phyloP scores from a whole-genome alignment of 2,888 invertebrate species.

The Sarcophaga variegata region DNA sequence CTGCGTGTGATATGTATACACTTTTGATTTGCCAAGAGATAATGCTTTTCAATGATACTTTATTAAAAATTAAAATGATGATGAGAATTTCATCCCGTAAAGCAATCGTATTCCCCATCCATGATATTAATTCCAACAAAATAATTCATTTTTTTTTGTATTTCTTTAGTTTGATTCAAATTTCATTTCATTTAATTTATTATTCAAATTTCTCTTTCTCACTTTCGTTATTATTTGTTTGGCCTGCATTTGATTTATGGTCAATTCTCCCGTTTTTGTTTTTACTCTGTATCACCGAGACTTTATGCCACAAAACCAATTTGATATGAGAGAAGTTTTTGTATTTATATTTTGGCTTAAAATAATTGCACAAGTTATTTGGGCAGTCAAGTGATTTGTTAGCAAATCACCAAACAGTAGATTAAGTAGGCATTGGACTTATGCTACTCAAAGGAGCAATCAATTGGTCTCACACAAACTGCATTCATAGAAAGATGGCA shows the following conservation, averaged over 20 bases:
- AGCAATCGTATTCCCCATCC: no score
- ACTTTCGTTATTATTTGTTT: neutral
- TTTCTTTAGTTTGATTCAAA: neutral
- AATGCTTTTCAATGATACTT: no score
- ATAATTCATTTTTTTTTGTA: neutral
- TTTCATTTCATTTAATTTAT: neutral
- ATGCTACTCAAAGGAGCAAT: no score
- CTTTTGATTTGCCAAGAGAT: no score
- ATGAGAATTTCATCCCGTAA: no score
- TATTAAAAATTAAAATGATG: no score
- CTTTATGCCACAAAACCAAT: slow-evolving; percentile 31
- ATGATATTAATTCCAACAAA: neutral
- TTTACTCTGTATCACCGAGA: neutral
- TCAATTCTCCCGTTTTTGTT: neutral
- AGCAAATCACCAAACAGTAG: neutral
- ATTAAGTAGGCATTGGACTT: no score
- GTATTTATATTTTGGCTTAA: neutral
- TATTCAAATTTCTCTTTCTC: neutral
- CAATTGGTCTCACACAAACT: no score
- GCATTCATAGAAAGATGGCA: no score
- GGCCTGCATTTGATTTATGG: slow-evolving; percentile 37
- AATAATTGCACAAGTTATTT: neutral
- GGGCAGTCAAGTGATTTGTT: neutral
- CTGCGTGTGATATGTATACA: no score
- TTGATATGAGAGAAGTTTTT: slow-evolving; percentile 20